Conservation (phyloP, 2,797 vertebrate genomes). For the Strix occidentalis region DNA sequence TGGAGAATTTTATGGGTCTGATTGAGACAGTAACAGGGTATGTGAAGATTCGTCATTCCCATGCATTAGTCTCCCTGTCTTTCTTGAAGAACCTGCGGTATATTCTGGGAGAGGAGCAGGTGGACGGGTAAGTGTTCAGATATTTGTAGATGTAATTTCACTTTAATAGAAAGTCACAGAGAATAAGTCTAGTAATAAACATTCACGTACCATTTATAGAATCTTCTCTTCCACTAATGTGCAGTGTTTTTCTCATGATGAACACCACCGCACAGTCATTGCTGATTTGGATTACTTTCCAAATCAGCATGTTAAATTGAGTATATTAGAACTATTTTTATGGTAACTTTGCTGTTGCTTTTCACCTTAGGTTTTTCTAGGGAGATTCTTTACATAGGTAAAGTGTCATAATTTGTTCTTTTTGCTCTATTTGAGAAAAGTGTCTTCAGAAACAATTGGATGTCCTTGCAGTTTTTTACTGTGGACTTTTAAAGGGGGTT, state of each 20-base stretch:
- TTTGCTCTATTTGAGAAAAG: background rate
- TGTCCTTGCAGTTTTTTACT: background rate
- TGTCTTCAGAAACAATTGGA: background rate
- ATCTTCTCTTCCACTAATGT: background rate
- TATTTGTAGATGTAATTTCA: background rate
- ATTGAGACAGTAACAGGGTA: slow-evolving; percentile 95
- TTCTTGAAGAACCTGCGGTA: slow-evolving; percentile 94
- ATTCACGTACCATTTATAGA: background rate
- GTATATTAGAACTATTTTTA: background rate
- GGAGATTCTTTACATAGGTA: background rate
- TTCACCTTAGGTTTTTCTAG: background rate
- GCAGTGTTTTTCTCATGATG: background rate
- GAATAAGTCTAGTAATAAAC: background rate
- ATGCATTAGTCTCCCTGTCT: slow-evolving; percentile 92
- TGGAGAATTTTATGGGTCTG: slow-evolving; percentile 97
- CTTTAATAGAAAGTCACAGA: background rate
- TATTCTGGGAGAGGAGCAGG: slow-evolving; percentile 91
- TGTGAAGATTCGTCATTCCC: slow-evolving; percentile 95
- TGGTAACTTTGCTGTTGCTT: background rate
- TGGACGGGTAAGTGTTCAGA: slow-evolving; percentile 84
- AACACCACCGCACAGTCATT: background rate
- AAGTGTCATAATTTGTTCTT: background rate
- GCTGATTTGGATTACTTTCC: background rate
- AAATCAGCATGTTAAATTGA: background rate
- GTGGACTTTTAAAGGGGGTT: background rate